These are phyloP conservation scores for Eulacestoma nigropectus DNA, from an alignment of 2,113 vertebrate species.

Conservation along the genomic window DNA sequence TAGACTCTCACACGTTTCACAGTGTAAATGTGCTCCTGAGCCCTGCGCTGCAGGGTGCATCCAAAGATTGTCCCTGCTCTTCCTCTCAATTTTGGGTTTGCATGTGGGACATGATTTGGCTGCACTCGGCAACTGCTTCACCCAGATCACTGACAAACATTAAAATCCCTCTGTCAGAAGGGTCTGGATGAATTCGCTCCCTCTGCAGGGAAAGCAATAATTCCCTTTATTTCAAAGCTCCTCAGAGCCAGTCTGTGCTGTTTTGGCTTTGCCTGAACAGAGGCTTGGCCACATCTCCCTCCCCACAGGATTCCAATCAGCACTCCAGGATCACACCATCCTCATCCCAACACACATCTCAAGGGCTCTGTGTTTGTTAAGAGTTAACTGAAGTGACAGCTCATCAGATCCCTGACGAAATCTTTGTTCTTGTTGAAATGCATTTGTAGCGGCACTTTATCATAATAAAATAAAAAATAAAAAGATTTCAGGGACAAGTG, in stretches of 20 bases:
- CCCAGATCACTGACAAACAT: background rate
- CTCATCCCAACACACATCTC: background rate
- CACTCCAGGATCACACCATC: background rate
- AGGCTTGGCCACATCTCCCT: background rate
- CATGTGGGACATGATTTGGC: background rate
- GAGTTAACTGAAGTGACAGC: background rate
- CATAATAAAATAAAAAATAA: background rate
- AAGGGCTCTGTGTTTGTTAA: background rate
- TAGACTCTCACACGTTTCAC: background rate
- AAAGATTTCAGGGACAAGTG: background rate
- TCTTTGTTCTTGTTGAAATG: background rate
- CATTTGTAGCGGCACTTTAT: background rate
- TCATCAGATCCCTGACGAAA: background rate
- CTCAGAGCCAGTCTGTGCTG: background rate
- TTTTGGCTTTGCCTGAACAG: background rate
- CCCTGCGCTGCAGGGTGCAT: rapidly evolving
- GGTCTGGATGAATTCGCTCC: background rate
- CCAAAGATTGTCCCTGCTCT: background rate
- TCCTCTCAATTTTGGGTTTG: background rate
- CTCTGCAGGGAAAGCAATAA: background rate
- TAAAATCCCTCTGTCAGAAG: background rate
- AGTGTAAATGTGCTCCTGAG: rapidly evolving
- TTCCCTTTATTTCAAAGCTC: background rate
- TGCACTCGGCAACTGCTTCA: background rate
- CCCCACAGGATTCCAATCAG: background rate